Evolutionary conservation across 2,113 vertebrate genomes (phyloP), one percentile per base, ranked within the genome.

Genomic region (Gobio gobio): DNA sequence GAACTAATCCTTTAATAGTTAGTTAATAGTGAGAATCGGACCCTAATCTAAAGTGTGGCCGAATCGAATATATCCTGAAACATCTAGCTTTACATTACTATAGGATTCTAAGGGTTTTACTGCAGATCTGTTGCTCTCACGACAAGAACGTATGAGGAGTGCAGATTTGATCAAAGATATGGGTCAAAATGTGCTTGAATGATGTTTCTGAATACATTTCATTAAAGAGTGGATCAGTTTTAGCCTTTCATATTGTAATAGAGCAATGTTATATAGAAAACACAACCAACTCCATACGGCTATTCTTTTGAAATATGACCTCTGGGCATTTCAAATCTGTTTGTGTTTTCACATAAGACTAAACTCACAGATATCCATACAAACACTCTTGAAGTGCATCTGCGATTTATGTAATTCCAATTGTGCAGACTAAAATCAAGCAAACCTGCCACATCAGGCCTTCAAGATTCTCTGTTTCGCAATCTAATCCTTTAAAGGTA

Each of bases 161-260:
- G 10, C 45, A 16, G 73, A 33, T 54, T 29, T 54, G 14, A 76
- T 36, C 49, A 76, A 18, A 61, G 59, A 45, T 72, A 58, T 22
- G 10, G 54, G 12, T 18, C 29, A 78, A 24, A 59, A 59, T 3
- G 0, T 33, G 3, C 22, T 14, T 78, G 33, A 78, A 33, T 59
- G 56, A 78, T 43, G 56, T 61, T 61, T 61, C 18, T 78, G 54
- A 36, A n/a, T 13, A 12, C 3, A 40, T 36, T 54, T 74, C 20
- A 49, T 74, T 12, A 74, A 49, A 75, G 59, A 26, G 59, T 61
- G n/a, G 16, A 75, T 75, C 45, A 75, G 45, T 51, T 49, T 76
- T 20, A 54, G 49, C 16, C 49, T 76, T 76, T 56, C 16, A 76
- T 76, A 20, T 54, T 20, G 10, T 10, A 45, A 5, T 45, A 43